Evolutionary conservation across 2,113 vertebrate genomes (phyloP), one percentile per base, ranked within the genome.

Genomic region (Upupa epops): DNA sequence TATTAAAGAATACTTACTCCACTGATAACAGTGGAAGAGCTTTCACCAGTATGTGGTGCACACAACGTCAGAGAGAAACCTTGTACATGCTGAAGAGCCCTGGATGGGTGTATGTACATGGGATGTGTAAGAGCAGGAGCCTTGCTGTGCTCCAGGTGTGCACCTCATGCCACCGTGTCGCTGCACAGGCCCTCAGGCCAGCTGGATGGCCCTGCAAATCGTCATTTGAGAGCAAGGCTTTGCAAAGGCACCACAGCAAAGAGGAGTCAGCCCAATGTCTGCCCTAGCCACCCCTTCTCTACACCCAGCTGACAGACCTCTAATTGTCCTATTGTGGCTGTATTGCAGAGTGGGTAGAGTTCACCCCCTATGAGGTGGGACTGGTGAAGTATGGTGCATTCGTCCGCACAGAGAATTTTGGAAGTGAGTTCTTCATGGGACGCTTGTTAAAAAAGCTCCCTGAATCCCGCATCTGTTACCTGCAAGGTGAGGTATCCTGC

Each of bases 401-500:
- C 5, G 6, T 98, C 29, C 97, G 89, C 80, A 96, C 97, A 0
- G 88, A 98, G 65, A 59, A 97, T 56, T 98, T 98, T 0, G 97
- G 98, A 78, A 98, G 97, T 0, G 96, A 98, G 90, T 98, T 98
- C 95, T 98, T 97, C 96, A 98, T 98, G 98, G 98, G 98, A 11
- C 96, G 83, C 9, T 32, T 98, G 92, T 72, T 98, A 66, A 95
- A 88, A 52, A 89, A 52, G 45, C 49, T 92, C 52, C 97, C 97
- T 0, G 98, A 98, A 49, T 96, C 96, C 78, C 94, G 97, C 24
- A 95, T 98, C 86, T 97, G 97, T 94, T 98, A 97, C 92, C 96
- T 98, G 17, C 97, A 97, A 89, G 98, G 98, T 98, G 61, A 96
- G 36, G 83, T 95, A 66, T 48, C 51, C 3, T 2, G 0, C 3